Evolutionary conservation across 2,797 vertebrate species (phyloP).

Genomic region (Sebastes hopkinsi): DNA sequence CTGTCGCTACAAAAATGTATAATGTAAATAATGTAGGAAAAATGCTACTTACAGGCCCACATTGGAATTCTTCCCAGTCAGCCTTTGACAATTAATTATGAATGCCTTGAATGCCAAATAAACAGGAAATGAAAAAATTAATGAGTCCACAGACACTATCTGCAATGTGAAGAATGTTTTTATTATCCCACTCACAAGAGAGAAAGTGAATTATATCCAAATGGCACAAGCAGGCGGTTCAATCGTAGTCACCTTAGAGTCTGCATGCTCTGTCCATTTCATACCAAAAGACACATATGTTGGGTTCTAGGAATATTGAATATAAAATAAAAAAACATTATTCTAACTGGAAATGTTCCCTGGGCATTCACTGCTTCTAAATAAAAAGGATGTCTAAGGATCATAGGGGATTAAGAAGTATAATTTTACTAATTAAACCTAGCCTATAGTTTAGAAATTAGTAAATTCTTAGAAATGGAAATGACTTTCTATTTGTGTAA

Average conservation of each 20-base stretch:
- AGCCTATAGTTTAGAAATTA: not conserved
- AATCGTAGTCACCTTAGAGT: not conserved
- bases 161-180: conserved; percentile 6
- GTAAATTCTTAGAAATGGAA: not conserved
- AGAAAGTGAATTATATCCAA: not conserved
- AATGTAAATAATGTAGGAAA: not conserved
- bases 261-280: not conserved
- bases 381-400: not conserved
- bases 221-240: not conserved
- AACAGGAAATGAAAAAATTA: conserved; percentile 33
- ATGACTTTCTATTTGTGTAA: not conserved
- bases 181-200: conserved; percentile 11
- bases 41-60: not conserved
- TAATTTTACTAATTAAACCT: not conserved
- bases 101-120: not conserved
- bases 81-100: conserved; percentile 9
- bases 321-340: too few species aligned
- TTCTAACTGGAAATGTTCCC: not conserved
- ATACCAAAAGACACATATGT: not conserved
- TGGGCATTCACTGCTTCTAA: not conserved
- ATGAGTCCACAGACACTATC: conserved; percentile 16
- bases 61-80: not conserved
- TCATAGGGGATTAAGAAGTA: not conserved
- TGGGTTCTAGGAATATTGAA: not conserved
- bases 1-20: not conserved